A percentile compares a stretch with the other conserved stretches of the same genome.
These are phyloP conservation scores for Danio aesculapii DNA, from an alignment of 2,797 vertebrate genomes.

Conservation along the genomic window DNA sequence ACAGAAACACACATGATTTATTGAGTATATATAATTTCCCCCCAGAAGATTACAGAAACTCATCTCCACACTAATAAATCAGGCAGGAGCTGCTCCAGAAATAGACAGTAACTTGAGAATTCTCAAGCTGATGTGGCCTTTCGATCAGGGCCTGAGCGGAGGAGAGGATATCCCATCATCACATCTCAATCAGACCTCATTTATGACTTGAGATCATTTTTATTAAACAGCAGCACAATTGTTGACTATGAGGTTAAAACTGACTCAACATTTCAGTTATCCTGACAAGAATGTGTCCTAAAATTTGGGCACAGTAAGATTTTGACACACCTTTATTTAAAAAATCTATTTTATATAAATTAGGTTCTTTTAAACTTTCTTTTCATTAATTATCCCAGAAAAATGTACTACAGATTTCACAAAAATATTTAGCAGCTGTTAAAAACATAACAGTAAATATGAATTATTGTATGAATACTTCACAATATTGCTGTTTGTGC, in stretches of 20 bases:
- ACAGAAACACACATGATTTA: conserved; percentile 11
- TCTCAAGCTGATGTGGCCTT: conserved; percentile 10
- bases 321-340: not conserved
- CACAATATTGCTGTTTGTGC: not conserved
- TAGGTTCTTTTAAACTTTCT: not conserved
- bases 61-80: conserved; percentile 27
- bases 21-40: not conserved
- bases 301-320: not conserved
- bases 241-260: not conserved
- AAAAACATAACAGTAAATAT: no score
- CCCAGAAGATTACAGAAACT: not conserved
- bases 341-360: not conserved
- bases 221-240: not conserved
- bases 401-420: not conserved
- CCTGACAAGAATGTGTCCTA: not conserved
- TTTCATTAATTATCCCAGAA: not conserved
- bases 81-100: conserved; percentile 34
- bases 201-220: not conserved
- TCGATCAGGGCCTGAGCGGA: not conserved
- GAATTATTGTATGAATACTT: not conserved
- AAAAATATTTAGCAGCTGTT: not conserved
- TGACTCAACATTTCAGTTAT: not conserved
- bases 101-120: conserved; percentile 46
- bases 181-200: conserved; percentile 2
- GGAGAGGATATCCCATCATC: conserved; percentile 21